These are phyloP conservation scores for Scotopteryx bipunctaria DNA, from an alignment of 2,888 invertebrate species.

Conservation along the genomic window DNA sequence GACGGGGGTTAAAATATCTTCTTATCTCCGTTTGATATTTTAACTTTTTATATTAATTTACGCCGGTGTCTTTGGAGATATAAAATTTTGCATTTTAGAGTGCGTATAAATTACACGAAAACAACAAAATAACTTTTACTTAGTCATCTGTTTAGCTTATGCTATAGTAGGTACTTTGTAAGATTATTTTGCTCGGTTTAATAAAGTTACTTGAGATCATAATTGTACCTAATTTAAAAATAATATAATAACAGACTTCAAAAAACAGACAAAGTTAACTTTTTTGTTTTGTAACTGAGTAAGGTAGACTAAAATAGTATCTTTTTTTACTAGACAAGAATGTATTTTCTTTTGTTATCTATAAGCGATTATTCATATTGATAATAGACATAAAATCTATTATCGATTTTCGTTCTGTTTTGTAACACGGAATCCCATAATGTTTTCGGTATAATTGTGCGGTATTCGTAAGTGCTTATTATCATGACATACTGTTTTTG, in stretches of 20 bases:
- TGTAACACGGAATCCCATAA: no score
- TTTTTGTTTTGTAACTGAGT: no score
- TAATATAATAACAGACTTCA: neutral
- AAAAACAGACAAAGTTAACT: no score
- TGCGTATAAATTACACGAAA: conserved; percentile 18
- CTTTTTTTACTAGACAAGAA: no score
- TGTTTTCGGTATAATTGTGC: no score
- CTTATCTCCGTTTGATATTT: conserved; percentile 59
- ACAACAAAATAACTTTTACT: conserved; percentile 17
- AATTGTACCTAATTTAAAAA: neutral
- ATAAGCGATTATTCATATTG: no score
- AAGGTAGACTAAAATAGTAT: no score
- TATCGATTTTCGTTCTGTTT: no score
- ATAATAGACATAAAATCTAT: no score
- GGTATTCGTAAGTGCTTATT: no score
- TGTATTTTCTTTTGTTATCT: no score
- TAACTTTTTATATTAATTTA: conserved; percentile 62
- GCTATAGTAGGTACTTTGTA: conserved; percentile 5
- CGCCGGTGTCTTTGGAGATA: conserved; percentile 42
- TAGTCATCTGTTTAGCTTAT: conserved; percentile 6
- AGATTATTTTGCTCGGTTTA: conserved; percentile 10
- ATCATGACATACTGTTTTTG: no score
- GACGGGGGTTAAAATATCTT: conserved; percentile 69
- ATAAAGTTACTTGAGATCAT: neutral
- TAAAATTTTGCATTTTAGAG: conserved; percentile 35